A percentile compares a stretch with the other conserved stretches of the same genome.
These are phyloP conservation scores for Empidonax traillii DNA, from an alignment of 2,113 vertebrate species.

Conservation along the genomic window DNA sequence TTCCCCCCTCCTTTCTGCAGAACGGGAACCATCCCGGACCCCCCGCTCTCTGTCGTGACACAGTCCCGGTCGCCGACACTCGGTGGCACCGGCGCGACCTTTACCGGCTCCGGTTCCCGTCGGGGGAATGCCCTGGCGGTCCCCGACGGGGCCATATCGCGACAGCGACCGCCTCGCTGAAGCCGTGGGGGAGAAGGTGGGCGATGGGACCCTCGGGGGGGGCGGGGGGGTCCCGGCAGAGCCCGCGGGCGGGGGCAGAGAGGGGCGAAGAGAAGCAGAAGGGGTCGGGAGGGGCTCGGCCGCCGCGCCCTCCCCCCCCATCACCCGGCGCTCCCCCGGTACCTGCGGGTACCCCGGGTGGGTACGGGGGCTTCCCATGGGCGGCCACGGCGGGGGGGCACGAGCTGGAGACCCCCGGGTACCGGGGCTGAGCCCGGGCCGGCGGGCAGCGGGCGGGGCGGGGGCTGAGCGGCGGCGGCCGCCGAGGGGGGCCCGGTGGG, in stretches of 20 bases:
- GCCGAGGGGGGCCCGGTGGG: too few species aligned
- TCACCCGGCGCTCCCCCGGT: background rate
- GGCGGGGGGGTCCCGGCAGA: background rate
- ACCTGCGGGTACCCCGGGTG: constrained; percentile 69
- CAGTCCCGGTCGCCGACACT: background rate
- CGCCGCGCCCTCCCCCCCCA: background rate
- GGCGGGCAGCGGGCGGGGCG: constrained; percentile 7
- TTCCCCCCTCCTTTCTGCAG: background rate
- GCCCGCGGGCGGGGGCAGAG: background rate
- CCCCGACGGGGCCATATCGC: background rate
- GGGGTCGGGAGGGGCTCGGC: background rate
- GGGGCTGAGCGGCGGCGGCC: too few species aligned
- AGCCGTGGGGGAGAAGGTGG: background rate
- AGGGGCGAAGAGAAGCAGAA: background rate
- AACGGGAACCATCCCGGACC: too few species aligned
- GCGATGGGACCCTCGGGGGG: background rate
- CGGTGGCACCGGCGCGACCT: background rate
- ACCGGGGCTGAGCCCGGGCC: constrained; percentile 69
- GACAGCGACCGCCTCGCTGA: background rate
- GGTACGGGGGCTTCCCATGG: constrained; percentile 77
- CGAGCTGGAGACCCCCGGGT: constrained; percentile 73
- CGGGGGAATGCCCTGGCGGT: background rate
- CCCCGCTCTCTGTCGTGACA: background rate
- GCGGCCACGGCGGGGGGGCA: constrained; percentile 64
- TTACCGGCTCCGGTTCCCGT: background rate